Conservation (phyloP, 1,140 invertebrate species). For the Drosophila tsacasi region DNA sequence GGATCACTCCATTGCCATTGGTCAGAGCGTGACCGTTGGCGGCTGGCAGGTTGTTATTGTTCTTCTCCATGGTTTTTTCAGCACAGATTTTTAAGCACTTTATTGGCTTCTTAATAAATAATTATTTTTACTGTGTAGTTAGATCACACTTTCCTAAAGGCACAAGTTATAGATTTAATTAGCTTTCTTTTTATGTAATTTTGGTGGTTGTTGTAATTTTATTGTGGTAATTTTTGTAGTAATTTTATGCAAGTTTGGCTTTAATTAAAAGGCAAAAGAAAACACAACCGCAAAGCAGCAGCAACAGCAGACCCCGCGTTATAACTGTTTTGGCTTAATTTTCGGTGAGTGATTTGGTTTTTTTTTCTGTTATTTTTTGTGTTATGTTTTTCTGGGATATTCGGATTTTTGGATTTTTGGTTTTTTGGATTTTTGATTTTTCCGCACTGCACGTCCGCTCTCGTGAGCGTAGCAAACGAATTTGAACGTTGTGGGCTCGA, state of each 20-base stretch:
- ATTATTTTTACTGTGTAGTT: constrained; percentile 17
- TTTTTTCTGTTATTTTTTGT: constrained; percentile 19
- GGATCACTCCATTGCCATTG: constrained; percentile 60
- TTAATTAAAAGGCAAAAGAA: constrained; percentile 57
- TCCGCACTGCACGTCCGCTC: constrained; percentile 84
- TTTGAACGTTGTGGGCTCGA: constrained; percentile 74
- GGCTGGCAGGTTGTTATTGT: constrained; percentile 63
- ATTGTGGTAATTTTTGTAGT: constrained; percentile 24
- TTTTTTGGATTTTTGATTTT: constrained; percentile 29
- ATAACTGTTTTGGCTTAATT: constrained; percentile 28
- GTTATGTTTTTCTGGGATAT: constrained; percentile 23
- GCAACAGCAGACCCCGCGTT: constrained; percentile 42
- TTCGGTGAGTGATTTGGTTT: constrained; percentile 28
- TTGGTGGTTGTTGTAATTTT: constrained; percentile 40
- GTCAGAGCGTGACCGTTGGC: constrained; percentile 52
- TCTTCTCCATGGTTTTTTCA: constrained; percentile 63
- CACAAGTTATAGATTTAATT: constrained; percentile 43
- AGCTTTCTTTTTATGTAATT: constrained; percentile 36
- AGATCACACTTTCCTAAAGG: constrained; percentile 29
- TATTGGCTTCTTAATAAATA: not conserved
- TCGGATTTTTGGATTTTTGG: constrained; percentile 7
- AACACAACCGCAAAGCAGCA: constrained; percentile 56
- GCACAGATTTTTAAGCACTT: constrained; percentile 33
- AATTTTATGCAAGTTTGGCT: constrained; percentile 23
- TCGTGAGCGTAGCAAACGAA: constrained; percentile 84